Evolutionary conservation across 2,888 invertebrate genomes (phyloP).

Genomic region (Philhelius pedissequus): DNA sequence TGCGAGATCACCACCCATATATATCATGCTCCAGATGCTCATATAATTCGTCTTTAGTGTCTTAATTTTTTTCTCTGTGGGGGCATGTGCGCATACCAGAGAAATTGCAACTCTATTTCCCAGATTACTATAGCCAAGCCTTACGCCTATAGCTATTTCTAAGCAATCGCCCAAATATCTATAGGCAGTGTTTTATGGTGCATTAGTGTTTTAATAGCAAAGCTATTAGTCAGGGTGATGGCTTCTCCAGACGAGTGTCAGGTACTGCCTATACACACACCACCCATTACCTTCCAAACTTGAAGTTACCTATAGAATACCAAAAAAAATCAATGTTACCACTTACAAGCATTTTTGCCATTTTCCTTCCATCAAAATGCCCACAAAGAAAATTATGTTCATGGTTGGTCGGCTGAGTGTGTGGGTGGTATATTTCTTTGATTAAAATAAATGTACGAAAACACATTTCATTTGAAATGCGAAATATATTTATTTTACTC

Average conservation of each 20-base stretch:
- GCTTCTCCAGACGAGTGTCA: constrained; percentile 24
- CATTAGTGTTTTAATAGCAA: constrained; percentile 61
- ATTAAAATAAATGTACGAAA: constrained; percentile 55
- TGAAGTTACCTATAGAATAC: not conserved
- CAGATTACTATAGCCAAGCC: not conserved
- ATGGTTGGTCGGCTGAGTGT: not conserved
- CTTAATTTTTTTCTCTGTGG: too few relatives aligned
- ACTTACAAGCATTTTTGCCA: not conserved
- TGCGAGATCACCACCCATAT: too few relatives aligned
- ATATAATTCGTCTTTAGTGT: too few relatives aligned
- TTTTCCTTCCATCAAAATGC: not conserved
- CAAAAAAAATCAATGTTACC: not conserved
- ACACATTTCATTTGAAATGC: constrained; percentile 49
- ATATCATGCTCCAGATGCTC: too few relatives aligned
- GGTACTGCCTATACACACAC: constrained; percentile 1
- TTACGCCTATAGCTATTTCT: not conserved
- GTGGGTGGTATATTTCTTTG: constrained; percentile 29
- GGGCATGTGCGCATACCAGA: too few relatives aligned
- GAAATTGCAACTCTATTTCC: not conserved
- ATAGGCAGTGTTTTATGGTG: constrained; percentile 27
- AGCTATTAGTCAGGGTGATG: constrained; percentile 47
- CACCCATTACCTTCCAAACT: constrained; percentile 27
- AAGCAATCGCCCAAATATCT: constrained; percentile 34
- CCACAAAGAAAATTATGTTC: constrained; percentile 5
- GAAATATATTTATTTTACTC: constrained; percentile 37